Evolutionary conservation across 2,888 invertebrate species (phyloP).

Genomic region (Yponomeuta sedellus): DNA sequence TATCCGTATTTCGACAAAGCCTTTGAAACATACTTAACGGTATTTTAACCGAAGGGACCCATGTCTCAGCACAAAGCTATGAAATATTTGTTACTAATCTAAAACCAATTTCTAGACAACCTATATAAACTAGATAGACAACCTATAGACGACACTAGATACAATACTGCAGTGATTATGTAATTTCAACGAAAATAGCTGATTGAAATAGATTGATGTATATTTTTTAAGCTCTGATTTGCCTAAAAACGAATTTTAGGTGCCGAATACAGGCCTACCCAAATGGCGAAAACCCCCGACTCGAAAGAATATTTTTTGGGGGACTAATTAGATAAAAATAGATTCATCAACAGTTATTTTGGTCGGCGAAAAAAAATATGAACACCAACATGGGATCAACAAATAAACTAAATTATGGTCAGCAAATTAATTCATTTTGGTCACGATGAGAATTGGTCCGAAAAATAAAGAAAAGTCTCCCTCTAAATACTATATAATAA

Average conservation of each 20-base stretch:
- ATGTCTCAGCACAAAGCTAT: conserved; percentile 53
- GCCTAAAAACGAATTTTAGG: background rate
- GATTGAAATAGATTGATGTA: background rate
- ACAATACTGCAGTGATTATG: background rate
- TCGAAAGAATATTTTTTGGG: background rate
- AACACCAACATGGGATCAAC: too few species aligned
- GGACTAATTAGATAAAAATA: background rate
- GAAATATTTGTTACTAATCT: conserved; percentile 24
- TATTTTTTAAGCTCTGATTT: background rate
- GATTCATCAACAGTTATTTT: too few species aligned
- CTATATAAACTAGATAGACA: conserved; percentile 13
- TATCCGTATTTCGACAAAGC: background rate
- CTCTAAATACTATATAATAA: too few species aligned
- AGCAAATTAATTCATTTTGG: too few species aligned
- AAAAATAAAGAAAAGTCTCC: too few species aligned
- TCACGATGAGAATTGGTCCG: too few species aligned
- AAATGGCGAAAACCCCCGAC: background rate
- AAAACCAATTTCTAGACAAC: conserved; percentile 22
- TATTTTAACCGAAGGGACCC: conserved; percentile 45
- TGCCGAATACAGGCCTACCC: background rate
- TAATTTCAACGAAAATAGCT: background rate
- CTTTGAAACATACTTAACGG: background rate
- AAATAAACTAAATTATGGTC: too few species aligned
- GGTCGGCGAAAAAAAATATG: too few species aligned
- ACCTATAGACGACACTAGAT: too few species aligned